phyloP scores from a whole-genome alignment of 2,888 invertebrate genomes.

The Apotomis capreana region DNA sequence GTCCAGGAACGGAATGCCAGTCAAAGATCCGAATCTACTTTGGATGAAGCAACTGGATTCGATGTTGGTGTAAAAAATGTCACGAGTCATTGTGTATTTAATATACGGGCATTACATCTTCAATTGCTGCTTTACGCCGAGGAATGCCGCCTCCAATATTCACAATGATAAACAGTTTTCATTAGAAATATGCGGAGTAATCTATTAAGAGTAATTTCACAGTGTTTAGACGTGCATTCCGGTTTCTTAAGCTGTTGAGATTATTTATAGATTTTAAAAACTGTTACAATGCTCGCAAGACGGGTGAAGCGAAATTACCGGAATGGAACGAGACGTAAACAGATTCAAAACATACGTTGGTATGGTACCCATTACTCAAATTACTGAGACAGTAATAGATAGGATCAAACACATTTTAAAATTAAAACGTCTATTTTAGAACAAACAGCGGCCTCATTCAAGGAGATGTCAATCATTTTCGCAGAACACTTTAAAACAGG shows the following conservation, averaged over 20 bases:
- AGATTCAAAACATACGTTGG: slow-evolving; percentile 7
- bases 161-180: slow-evolving; percentile 50
- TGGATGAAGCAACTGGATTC: slow-evolving; percentile 43
- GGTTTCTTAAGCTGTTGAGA: slow-evolving; percentile 4
- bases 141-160: slow-evolving; percentile 59
- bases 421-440: slow-evolving; percentile 9
- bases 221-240: slow-evolving; percentile 32
- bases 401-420: slow-evolving; percentile 28
- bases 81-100: slow-evolving; percentile 65
- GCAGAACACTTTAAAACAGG: slow-evolving; percentile 20
- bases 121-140: slow-evolving; percentile 45
- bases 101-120: slow-evolving; percentile 56
- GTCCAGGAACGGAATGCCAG: slow-evolving; percentile 51
- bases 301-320: background rate
- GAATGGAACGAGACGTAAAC: slow-evolving; percentile 15
- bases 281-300: slow-evolving; percentile 19
- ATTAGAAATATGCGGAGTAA: slow-evolving; percentile 32
- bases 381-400: slow-evolving; percentile 13
- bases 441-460: slow-evolving; percentile 15
- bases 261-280: slow-evolving; percentile 25
- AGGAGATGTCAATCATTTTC: slow-evolving; percentile 29
- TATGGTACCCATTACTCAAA: slow-evolving; percentile 16
- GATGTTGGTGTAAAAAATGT: slow-evolving; percentile 55
- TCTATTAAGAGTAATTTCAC: slow-evolving; percentile 38
- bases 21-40: slow-evolving; percentile 49